These are phyloP conservation scores for Vulpes vulpes DNA, from an alignment of 2,113 vertebrate genomes.

Conservation along the genomic window DNA sequence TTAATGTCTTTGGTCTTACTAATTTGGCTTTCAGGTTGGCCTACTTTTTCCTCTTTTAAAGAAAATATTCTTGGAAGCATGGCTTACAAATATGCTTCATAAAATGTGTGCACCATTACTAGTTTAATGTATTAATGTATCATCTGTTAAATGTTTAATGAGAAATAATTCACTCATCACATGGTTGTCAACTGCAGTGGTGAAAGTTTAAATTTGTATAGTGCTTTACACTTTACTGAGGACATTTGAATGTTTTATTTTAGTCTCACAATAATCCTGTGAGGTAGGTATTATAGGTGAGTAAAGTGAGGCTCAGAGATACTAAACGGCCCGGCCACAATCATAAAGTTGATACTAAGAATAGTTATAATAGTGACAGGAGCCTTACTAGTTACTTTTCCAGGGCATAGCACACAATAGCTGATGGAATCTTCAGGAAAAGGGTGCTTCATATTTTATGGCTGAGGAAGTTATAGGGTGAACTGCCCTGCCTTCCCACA, in stretches of 20 bases:
- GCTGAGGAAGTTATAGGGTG: neutral
- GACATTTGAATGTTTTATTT: neutral
- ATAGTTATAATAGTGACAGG: neutral
- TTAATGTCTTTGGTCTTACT: neutral
- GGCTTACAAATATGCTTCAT: neutral
- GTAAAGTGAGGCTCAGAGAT: neutral
- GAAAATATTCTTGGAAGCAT: neutral
- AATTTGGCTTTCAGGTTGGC: neutral
- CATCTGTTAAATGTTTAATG: neutral
- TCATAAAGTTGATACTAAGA: neutral
- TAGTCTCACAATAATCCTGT: neutral
- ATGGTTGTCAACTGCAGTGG: neutral
- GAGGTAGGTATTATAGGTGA: neutral
- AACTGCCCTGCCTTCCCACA: neutral
- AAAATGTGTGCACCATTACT: neutral
- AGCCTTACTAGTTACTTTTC: neutral
- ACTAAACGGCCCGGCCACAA: neutral
- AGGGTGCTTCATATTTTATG: neutral
- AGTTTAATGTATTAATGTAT: neutral
- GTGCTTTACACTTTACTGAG: neutral
- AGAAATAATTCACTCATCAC: neutral
- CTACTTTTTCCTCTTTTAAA: constrained; percentile 34
- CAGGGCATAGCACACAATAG: neutral
- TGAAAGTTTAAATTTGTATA: neutral
- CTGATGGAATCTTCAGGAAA: neutral